phyloP scores from a whole-genome alignment of 2,113 vertebrate species.

The Anser cygnoides region DNA sequence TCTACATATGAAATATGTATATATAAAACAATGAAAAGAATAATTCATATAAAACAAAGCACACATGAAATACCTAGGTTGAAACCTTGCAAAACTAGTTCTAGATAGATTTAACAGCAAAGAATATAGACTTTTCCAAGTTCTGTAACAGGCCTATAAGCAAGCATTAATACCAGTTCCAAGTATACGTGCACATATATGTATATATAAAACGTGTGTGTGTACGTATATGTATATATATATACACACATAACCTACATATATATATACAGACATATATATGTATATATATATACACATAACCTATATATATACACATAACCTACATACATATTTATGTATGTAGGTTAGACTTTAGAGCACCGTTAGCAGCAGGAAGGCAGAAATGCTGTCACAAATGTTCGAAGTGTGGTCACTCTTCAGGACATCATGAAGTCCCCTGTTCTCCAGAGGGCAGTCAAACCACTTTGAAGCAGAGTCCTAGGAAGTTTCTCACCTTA shows the following conservation, averaged over 20 bases:
- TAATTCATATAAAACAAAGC: not conserved
- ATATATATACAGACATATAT: not conserved
- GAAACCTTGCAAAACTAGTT: not conserved
- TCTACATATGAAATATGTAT: not conserved
- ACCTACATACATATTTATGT: too few relatives aligned
- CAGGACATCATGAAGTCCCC: not conserved
- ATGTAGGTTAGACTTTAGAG: not conserved
- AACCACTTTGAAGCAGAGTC: not conserved
- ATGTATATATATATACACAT: too few relatives aligned
- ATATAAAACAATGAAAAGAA: not conserved
- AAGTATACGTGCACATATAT: not conserved
- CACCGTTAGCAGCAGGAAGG: not conserved
- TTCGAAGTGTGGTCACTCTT: not conserved
- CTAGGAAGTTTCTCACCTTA: not conserved
- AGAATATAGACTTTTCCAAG: not conserved
- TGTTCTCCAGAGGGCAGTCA: not conserved
- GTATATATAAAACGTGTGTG: not conserved
- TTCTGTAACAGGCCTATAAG: not conserved
- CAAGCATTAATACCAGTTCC: not conserved
- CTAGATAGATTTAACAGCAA: not conserved
- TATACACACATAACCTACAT: not conserved
- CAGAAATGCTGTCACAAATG: not conserved
- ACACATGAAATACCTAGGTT: not conserved
- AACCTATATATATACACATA: too few relatives aligned
- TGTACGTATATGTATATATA: not conserved